These are phyloP conservation scores for Chromis chromis DNA, from an alignment of 2,797 vertebrate genomes.

Conservation along the genomic window DNA sequence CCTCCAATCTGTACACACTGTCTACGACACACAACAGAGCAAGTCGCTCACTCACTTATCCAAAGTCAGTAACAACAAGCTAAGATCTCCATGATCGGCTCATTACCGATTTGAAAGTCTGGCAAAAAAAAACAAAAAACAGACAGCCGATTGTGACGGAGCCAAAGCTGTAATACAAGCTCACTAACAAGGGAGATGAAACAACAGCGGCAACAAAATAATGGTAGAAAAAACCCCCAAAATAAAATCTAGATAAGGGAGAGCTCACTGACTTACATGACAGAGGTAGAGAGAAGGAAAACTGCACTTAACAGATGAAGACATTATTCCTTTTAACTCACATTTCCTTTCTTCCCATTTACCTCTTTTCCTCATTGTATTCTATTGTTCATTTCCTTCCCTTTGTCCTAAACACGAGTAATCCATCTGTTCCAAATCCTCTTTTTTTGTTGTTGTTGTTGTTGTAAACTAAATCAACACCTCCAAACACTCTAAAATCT, in stretches of 20 bases:
- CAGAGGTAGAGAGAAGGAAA: neutral
- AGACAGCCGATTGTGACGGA: neutral
- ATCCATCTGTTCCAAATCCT: constrained; percentile 11
- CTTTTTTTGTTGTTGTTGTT: neutral
- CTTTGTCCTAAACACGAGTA: neutral
- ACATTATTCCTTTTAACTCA: neutral
- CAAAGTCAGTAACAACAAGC: neutral
- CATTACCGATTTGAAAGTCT: constrained; percentile 24
- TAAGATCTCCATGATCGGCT: neutral
- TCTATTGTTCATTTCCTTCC: neutral
- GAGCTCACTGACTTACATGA: too few species aligned
- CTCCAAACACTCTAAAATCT: neutral
- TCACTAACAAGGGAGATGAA: neutral
- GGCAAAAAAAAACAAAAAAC: neutral
- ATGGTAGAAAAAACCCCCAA: neutral
- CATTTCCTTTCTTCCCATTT: neutral
- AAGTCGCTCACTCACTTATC: neutral
- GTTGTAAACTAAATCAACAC: neutral
- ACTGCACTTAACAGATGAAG: neutral
- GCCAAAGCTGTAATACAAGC: neutral
- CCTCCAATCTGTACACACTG: neutral
- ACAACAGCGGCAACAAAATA: neutral
- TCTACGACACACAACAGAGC: neutral
- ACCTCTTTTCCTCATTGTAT: neutral
- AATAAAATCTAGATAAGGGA: neutral